Percentiles rank a stretch among this genome's conserved stretches.
These are phyloP conservation scores for Pasiphila rectangulata DNA, from an alignment of 2,888 invertebrate genomes.

Conservation along the genomic window DNA sequence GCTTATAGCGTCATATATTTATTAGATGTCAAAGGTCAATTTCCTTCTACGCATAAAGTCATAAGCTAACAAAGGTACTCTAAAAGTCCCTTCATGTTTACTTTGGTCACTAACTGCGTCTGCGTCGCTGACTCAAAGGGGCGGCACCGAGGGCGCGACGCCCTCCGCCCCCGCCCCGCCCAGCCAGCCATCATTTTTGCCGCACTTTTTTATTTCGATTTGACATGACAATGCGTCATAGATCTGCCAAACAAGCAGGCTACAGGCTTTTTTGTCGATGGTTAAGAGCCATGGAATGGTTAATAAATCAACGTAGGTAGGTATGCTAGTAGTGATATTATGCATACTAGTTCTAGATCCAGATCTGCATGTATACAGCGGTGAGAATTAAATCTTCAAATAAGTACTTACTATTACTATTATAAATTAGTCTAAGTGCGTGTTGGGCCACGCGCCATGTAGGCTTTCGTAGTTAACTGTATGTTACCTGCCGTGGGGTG, in stretches of 20 bases:
- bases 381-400: too few relatives aligned
- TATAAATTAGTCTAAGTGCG: too few relatives aligned
- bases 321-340: too few relatives aligned
- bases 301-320: not conserved
- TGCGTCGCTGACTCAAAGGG: conserved; percentile 66
- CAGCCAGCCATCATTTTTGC: conserved; percentile 71
- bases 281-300: not conserved
- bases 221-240: conserved; percentile 65
- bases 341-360: too few relatives aligned
- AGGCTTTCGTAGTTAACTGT: too few relatives aligned
- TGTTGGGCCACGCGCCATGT: too few relatives aligned
- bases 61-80: conserved; percentile 2
- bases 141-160: conserved; percentile 76
- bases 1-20: too few relatives aligned
- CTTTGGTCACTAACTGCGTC: conserved; percentile 41
- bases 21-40: too few relatives aligned
- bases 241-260: conserved; percentile 71
- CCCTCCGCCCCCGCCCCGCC: conserved; percentile 70
- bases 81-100: conserved; percentile 25
- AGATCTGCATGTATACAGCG: too few relatives aligned
- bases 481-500: too few relatives aligned
- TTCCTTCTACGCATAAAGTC: too few relatives aligned
- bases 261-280: conserved; percentile 24
- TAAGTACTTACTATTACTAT: too few relatives aligned
- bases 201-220: conserved; percentile 71